Evolutionary conservation across 2,797 vertebrate species (phyloP), one percentile per base, ranked within the genome.

Genomic region (Eulemur mongoz): DNA sequence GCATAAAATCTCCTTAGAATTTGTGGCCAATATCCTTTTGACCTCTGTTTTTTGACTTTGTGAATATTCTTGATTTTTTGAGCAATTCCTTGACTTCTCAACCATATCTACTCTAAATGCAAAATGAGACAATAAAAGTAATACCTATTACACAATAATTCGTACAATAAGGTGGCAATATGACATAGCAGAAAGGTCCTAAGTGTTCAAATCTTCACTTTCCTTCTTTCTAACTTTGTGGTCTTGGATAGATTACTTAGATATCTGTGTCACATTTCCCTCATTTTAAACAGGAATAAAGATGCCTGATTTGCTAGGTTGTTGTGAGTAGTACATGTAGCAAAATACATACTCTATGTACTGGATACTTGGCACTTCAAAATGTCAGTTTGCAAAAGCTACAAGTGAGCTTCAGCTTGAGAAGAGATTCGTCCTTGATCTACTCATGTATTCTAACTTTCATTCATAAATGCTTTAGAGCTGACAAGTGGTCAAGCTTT

Each of bases 271-370:
- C 20, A 65, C 3, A 45, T 87, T 67, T 84, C 73, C 65, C 65
- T 94, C 38, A 63, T 94, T 50, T 85, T 92, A 73, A 93, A 35
- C 25, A 93, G 79, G 54, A 82, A 69, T 83, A 43, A 95, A 69
- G n/a, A 89, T 61, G 9, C n/a, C 70, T 52, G 0, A 63, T 85
- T 45, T 89, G 35, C 15, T 85, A 27, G 22, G 43, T 38, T 38
- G 25, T 52, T 86, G 35, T 80, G 50, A 89, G n/a, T 8, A 67
- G n/a, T 52, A 43, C 76, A 6, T 20, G 10, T 38, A 45, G 35
- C 18, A 96, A 82, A 59, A 63, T 82, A 70, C 10, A 3, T 72
- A 15, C 13, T 10, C 14, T 48, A 2, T 59, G 30, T 79, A 23
- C n/a, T 75, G 27, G 70, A 38, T 45, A 79, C 63, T 75, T 80